phyloP scores from a whole-genome alignment of 2,888 invertebrate species.

The Nemoura dubitans region DNA sequence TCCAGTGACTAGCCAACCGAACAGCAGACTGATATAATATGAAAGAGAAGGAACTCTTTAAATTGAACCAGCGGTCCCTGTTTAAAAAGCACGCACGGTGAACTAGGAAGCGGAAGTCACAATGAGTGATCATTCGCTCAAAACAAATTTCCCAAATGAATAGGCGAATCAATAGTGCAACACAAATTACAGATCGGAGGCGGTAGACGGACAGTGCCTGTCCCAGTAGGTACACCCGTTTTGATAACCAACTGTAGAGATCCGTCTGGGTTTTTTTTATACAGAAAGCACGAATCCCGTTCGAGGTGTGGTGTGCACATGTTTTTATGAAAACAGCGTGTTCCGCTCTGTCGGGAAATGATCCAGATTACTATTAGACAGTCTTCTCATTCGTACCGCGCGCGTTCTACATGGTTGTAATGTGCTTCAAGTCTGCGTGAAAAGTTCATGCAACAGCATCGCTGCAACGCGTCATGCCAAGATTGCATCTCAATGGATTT shows the following conservation, averaged over 20 bases:
- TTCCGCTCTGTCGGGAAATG: constrained; percentile 7
- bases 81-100: constrained; percentile 14
- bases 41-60: not conserved
- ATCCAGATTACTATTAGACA: not conserved
- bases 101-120: constrained; percentile 35
- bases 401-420: not conserved
- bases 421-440: not conserved
- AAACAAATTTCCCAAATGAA: constrained; percentile 1
- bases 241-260: not conserved
- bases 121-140: constrained; percentile 17
- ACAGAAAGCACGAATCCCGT: not conserved
- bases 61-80: not conserved
- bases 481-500: not conserved
- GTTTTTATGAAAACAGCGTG: not conserved
- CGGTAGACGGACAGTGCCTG: not conserved
- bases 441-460: constrained; percentile 7
- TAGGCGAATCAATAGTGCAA: constrained; percentile 1
- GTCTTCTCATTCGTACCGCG: not conserved
- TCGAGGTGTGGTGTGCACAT: constrained; percentile 4
- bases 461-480: not conserved
- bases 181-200: not conserved
- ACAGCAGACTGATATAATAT: not conserved
- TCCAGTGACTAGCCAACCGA: not conserved
- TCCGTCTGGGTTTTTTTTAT: not conserved
- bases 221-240: not conserved